Conservation (phyloP, 1,140 invertebrate species). For the Aphelenchoides avenae region DNA sequence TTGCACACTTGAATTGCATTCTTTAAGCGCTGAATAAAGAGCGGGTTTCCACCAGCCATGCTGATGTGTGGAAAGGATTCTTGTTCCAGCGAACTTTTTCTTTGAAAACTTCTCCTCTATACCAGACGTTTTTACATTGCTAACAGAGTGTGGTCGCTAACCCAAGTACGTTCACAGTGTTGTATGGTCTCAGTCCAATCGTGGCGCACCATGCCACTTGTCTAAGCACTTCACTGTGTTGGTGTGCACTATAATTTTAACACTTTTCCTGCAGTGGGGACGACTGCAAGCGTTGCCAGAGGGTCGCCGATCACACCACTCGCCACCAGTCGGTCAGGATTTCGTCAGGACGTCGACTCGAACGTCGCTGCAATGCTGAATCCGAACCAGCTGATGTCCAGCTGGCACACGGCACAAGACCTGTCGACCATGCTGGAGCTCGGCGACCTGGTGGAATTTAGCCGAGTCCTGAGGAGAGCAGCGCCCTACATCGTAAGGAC, state of each 20-base stretch:
- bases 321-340: too few species aligned
- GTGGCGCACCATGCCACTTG: background rate
- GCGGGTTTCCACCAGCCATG: slow-evolving; percentile 1
- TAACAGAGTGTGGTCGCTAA: background rate
- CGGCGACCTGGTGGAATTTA: slow-evolving; percentile 35
- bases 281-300: too few species aligned
- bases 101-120: slow-evolving; percentile 15
- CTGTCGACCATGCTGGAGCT: slow-evolving; percentile 10
- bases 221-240: background rate
- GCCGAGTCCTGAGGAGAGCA: background rate
- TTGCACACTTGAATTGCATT: slow-evolving; percentile 1
- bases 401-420: slow-evolving; percentile 23
- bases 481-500: slow-evolving; percentile 20
- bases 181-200: too few species aligned
- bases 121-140: background rate
- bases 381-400: background rate
- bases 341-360: background rate
- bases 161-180: too few species aligned
- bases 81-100: background rate
- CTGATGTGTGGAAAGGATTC: background rate
- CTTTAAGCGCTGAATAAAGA: background rate
- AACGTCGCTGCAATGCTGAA: background rate
- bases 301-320: too few species aligned
- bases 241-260: background rate
- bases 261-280: background rate